Evolutionary conservation across 2,888 invertebrate genomes (phyloP).

Genomic region (Microctonus aethiopoides): DNA sequence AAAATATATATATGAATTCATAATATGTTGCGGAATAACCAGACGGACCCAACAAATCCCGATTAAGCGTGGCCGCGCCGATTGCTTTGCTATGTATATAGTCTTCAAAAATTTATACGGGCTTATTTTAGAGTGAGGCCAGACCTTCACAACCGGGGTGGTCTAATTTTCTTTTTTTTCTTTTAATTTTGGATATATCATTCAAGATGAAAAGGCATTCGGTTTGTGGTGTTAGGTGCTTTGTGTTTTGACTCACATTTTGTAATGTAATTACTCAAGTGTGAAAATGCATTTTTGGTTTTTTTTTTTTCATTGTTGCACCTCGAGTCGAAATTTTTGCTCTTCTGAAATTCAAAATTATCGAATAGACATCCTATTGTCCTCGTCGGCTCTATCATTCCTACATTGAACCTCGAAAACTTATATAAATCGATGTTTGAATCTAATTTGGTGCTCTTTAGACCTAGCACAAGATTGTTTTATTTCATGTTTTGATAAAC

Average conservation of each 20-base stretch:
- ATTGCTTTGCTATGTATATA: constrained; percentile 11
- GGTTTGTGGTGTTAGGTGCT: background rate
- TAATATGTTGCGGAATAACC: background rate
- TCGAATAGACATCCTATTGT: no score
- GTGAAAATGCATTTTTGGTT: no score
- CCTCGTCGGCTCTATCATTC: no score
- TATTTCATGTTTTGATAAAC: no score
- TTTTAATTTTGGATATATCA: background rate
- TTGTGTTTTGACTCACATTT: background rate
- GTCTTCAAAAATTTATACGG: constrained; percentile 20
- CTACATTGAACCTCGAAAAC: no score
- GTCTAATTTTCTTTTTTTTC: background rate
- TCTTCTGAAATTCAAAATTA: no score
- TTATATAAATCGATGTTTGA: no score
- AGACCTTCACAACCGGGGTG: constrained; percentile 10
- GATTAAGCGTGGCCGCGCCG: constrained; percentile 13
- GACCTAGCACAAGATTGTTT: no score
- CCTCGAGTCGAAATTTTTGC: no score
- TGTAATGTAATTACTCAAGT: no score
- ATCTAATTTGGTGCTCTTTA: no score
- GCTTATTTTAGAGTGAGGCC: constrained; percentile 18
- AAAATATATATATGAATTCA: constrained; percentile 1
- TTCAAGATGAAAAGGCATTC: constrained; percentile 2
- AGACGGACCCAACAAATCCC: constrained; percentile 4
- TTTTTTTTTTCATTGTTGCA: background rate